Evolutionary conservation across 2,888 invertebrate species (phyloP).

Genomic region (Synergus japonicus): DNA sequence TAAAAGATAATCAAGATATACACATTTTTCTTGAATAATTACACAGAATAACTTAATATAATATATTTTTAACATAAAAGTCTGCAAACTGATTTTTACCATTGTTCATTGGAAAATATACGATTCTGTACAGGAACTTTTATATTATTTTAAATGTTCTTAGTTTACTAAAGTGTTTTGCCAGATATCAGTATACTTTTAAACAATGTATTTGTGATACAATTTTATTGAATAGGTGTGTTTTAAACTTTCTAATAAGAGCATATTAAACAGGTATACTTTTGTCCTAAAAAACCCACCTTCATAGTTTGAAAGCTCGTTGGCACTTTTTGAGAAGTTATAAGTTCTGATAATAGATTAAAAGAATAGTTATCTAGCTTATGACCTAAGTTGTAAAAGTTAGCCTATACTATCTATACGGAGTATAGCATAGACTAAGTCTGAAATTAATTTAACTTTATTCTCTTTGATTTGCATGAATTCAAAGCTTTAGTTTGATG

Average conservation of each 20-base stretch:
- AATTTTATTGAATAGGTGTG: background rate
- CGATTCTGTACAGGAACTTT: too few relatives aligned
- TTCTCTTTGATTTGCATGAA: background rate
- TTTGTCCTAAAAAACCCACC: slow-evolving; percentile 8
- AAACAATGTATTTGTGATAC: slow-evolving; percentile 2
- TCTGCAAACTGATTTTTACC: too few relatives aligned
- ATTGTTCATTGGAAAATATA: too few relatives aligned
- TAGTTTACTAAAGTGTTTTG: too few relatives aligned
- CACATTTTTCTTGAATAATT: too few relatives aligned
- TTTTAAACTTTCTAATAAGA: slow-evolving; percentile 1
- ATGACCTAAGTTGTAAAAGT: background rate
- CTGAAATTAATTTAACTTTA: background rate
- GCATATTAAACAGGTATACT: background rate
- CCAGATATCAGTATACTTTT: background rate
- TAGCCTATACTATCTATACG: background rate
- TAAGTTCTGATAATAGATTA: slow-evolving; percentile 9
- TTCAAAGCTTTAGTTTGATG: background rate
- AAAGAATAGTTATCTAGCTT: slow-evolving; percentile 16
- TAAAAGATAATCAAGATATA: too few relatives aligned
- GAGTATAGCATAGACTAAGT: background rate
- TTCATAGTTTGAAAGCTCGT: slow-evolving; percentile 13
- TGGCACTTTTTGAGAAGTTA: background rate
- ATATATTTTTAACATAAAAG: too few relatives aligned
- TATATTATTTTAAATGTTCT: too few relatives aligned
- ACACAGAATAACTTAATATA: too few relatives aligned